Conservation (phyloP, 2,888 invertebrate genomes). For the Linyphia triangularis region DNA sequence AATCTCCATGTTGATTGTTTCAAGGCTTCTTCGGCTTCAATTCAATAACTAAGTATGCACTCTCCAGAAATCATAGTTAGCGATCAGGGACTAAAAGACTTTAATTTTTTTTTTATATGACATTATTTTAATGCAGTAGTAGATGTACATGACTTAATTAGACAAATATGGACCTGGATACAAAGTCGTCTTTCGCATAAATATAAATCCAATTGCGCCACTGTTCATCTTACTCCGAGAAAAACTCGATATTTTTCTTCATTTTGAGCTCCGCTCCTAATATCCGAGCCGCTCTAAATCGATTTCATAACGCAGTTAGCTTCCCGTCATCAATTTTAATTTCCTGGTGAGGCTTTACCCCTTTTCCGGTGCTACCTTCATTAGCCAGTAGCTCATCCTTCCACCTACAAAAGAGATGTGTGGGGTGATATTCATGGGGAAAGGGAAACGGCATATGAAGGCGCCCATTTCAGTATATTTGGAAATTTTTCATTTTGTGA, state of each 20-base stretch:
- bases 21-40: too few species aligned
- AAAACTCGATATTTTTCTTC: constrained; percentile 21
- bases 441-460: background rate
- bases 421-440: constrained; percentile 1
- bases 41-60: too few species aligned
- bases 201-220: background rate
- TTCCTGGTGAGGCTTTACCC: constrained; percentile 61
- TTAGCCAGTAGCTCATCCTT: constrained; percentile 23
- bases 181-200: too few species aligned
- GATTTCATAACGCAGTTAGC: constrained; percentile 66
- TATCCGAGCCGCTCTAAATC: constrained; percentile 48
- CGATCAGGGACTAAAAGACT: too few species aligned
- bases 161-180: too few species aligned
- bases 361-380: constrained; percentile 55
- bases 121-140: too few species aligned
- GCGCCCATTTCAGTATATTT: constrained; percentile 11
- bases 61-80: too few species aligned
- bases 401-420: background rate
- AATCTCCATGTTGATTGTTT: too few species aligned
- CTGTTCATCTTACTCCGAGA: background rate
- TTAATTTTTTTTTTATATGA: too few species aligned
- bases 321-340: constrained; percentile 71
- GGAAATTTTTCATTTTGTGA: constrained; percentile 26
- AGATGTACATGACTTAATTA: too few species aligned
- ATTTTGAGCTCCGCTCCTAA: constrained; percentile 27